Evolutionary conservation across 2,113 vertebrate genomes (phyloP).

Genomic region (Cichladusa arquata): DNA sequence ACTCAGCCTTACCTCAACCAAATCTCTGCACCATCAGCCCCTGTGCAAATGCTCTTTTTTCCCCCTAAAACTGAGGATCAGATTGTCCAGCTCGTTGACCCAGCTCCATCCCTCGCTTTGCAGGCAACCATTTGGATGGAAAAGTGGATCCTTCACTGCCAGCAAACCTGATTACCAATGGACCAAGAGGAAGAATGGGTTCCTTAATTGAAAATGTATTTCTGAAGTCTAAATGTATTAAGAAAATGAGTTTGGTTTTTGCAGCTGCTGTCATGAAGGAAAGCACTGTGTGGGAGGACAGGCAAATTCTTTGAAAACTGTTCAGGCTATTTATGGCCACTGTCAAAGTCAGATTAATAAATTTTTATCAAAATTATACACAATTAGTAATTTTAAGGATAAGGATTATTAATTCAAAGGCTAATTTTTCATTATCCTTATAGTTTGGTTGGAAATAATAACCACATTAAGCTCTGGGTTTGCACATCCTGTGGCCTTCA

Average conservation of each 20-base stretch:
- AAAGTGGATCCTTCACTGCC: not conserved
- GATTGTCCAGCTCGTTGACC: not conserved
- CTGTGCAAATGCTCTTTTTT: not conserved
- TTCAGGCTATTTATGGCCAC: conserved; percentile 43
- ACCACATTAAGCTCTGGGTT: not conserved
- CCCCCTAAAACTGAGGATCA: not conserved
- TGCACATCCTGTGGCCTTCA: not conserved
- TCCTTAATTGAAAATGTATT: conserved; percentile 13
- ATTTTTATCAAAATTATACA: not conserved
- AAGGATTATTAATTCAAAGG: not conserved
- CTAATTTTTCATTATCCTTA: not conserved
- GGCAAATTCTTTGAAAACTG: conserved; percentile 35
- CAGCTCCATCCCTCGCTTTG: not conserved
- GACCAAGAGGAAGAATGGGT: not conserved
- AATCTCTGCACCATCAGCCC: not conserved
- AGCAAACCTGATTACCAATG: not conserved
- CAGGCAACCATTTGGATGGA: not conserved
- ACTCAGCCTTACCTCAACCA: not conserved
- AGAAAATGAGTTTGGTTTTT: conserved; percentile 15
- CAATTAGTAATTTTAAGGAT: conserved; percentile 2
- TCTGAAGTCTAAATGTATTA: conserved; percentile 20
- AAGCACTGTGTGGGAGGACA: conserved; percentile 54
- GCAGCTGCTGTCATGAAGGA: conserved; percentile 37
- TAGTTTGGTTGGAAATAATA: not conserved
- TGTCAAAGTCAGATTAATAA: conserved; percentile 38